A percentile compares a stretch with the other conserved stretches of the same genome.
phyloP scores from a whole-genome alignment of 2,113 vertebrate species.

The Physeter macrocephalus region DNA sequence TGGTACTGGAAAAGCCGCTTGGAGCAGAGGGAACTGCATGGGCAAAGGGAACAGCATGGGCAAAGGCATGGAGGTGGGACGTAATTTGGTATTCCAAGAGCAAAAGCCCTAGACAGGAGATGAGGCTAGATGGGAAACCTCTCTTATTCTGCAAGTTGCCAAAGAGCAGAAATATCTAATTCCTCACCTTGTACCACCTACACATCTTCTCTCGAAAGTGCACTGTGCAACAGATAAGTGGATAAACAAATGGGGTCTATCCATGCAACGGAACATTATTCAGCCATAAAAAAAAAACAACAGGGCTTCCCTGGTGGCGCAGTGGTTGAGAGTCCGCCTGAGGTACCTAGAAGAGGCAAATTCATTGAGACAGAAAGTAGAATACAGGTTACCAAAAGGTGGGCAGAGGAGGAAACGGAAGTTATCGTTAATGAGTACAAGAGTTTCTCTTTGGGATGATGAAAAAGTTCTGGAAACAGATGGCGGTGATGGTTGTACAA shows the following conservation, averaged over 20 bases:
- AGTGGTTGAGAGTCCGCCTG: no score
- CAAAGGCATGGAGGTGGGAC: neutral
- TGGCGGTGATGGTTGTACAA: no score
- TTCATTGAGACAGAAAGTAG: neutral
- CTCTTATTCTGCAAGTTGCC: neutral
- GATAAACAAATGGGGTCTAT: neutral
- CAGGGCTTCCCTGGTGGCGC: no score
- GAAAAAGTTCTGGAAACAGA: neutral
- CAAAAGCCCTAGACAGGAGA: neutral
- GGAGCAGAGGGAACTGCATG: neutral
- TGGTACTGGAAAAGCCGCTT: neutral
- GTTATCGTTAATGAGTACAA: neutral
- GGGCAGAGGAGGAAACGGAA: accelerated
- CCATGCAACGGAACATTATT: accelerated
- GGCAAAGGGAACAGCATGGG: neutral
- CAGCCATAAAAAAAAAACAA: neutral
- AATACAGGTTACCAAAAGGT: accelerated
- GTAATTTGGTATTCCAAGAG: neutral
- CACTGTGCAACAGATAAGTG: neutral
- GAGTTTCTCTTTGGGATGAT: neutral
- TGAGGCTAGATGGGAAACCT: neutral
- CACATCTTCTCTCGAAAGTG: neutral
- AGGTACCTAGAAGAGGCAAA: accelerated
- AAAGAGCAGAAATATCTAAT: neutral
- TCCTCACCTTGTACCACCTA: no score